Base-by-base conservation (phyloP, 2,797 vertebrate genomes). In the Bovichtus variegatus region DNA sequence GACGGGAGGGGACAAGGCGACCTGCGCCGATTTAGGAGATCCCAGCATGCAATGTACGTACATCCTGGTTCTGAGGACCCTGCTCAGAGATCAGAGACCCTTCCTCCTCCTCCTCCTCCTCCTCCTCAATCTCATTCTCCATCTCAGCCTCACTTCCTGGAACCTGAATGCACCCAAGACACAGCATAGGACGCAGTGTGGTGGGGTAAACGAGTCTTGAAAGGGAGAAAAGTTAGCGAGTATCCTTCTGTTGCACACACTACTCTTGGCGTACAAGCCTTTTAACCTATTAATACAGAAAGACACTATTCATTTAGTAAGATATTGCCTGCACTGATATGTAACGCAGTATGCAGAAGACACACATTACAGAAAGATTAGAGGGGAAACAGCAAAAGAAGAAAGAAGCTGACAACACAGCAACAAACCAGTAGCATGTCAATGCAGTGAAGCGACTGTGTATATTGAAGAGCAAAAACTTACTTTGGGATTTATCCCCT, bases 41-140 rank as follows among this genome's bases (percentile, higher is more conserved):
- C 83, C 88, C 90, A 81, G 68, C 93, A 94, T 95, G 94, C 94
- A 94, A 86, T 80, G 91, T 95, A 96, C 95, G 90, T 96, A 96
- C 95, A 95, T 96, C 94, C 93, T 95, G 92, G 83, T 88, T 83
- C 89, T 91, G 91, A 91, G 87, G 89, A 90, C 91, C 91, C 89
- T 93, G 93, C 84, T 94, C 93, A 93, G 93, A 92, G 66, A 92
- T 92, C 91, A 94, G 90, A 92, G 91, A 92, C 87, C 93, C 91
- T 92, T 92, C 92, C 85, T 93, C 92, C 89, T 93, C 92, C 81
- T 93, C 88, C 81, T 81, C 82, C 85, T 83, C 82, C 65, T 72
- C 80, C 44, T 80, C 76, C 70, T 80, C 87, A 58, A 88, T 80
- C 75, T 87, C 87, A 86, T 87, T 89, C 83, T 93, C 93, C 76